Evolutionary conservation across 2,888 invertebrate genomes (phyloP).

Genomic region (Synanthedon formicaeformis): DNA sequence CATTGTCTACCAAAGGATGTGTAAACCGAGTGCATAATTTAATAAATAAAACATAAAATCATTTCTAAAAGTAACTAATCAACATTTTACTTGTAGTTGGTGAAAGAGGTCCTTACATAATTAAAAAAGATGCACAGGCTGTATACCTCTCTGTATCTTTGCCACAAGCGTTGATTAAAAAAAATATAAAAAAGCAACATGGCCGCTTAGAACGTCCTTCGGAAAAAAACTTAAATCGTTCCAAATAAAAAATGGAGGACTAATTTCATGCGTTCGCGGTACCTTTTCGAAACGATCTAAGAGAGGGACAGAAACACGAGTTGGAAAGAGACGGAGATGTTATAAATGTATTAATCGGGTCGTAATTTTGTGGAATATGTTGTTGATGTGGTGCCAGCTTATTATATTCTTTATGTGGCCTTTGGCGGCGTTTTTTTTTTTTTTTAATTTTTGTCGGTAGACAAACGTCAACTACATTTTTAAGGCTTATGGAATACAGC

Average conservation of each 20-base stretch:
- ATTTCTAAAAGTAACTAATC: too few relatives aligned
- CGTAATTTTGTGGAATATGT: slow-evolving; percentile 59
- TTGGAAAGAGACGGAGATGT: slow-evolving; percentile 22
- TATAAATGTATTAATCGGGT: slow-evolving; percentile 64
- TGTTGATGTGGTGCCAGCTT: slow-evolving; percentile 24
- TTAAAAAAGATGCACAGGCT: background rate
- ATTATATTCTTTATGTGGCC: background rate
- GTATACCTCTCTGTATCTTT: background rate
- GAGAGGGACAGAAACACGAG: slow-evolving; percentile 18
- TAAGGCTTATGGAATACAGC: too few relatives aligned
- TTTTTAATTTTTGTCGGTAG: too few relatives aligned
- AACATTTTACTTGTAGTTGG: too few relatives aligned
- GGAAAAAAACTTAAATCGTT: slow-evolving; percentile 45
- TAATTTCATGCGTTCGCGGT: slow-evolving; percentile 61
- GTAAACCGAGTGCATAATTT: too few relatives aligned
- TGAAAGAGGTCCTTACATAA: too few relatives aligned
- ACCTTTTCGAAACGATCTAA: slow-evolving; percentile 54
- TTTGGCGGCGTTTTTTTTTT: background rate
- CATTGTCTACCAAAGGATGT: too few relatives aligned
- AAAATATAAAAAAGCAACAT: slow-evolving; percentile 11
- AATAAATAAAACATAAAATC: too few relatives aligned
- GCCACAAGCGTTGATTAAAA: slow-evolving; percentile 8
- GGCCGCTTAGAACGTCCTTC: slow-evolving; percentile 18
- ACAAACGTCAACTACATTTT: too few relatives aligned
- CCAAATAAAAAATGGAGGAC: slow-evolving; percentile 62